Evolutionary conservation across 2,113 vertebrate genomes (phyloP).

Genomic region (Pomatorhinus ruficollis): DNA sequence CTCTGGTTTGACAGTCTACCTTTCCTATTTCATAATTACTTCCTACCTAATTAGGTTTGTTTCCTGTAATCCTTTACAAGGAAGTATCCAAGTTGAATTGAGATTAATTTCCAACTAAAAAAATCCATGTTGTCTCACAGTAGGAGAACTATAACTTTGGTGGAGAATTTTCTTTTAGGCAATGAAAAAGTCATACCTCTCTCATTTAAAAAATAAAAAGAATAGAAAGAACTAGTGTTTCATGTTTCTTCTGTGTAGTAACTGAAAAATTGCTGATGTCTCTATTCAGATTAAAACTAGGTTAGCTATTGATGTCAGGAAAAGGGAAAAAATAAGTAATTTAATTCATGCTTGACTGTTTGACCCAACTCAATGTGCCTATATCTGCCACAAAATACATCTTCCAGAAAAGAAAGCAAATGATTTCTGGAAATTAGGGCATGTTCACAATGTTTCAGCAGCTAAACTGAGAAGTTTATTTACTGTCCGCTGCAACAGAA

Average conservation of each 20-base stretch:
- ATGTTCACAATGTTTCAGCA: not conserved
- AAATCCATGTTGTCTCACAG: not conserved
- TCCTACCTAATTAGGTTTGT: not conserved
- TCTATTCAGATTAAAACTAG: conserved; percentile 4
- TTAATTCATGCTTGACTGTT: not conserved
- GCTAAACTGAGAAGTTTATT: not conserved
- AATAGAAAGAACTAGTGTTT: not conserved
- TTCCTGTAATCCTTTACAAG: not conserved
- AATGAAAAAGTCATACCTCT: not conserved
- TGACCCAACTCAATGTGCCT: not conserved
- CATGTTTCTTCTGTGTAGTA: not conserved
- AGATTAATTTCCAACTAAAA: not conserved
- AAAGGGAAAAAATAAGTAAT: not conserved
- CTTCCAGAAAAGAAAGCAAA: not conserved
- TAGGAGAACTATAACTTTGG: not conserved
- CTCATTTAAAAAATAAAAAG: not conserved
- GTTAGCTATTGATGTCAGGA: not conserved
- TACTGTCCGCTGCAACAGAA: not conserved
- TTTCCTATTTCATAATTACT: not conserved
- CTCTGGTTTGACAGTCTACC: not conserved
- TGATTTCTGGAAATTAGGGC: not conserved
- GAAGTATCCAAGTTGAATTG: not conserved
- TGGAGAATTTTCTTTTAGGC: not conserved
- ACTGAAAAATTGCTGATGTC: not conserved
- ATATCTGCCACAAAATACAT: not conserved